Evolutionary conservation across 1,140 invertebrate genomes (phyloP), one percentile per base, ranked within the genome.

Genomic region (Bicyclus anynana): DNA sequence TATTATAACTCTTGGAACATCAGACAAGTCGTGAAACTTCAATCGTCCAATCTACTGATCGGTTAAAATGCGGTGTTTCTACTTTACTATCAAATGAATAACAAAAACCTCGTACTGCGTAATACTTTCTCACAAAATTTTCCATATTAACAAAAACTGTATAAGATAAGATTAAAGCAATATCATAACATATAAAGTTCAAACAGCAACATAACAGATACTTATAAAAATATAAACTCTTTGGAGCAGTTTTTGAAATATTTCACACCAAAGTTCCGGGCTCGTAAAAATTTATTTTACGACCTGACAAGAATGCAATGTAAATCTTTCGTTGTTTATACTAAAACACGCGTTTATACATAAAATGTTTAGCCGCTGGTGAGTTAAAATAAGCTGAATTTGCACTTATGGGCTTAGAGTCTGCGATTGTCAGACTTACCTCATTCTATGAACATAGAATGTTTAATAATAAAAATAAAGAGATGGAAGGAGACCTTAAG

Each of bases 201-300:
- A 16, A 40, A 40, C 5, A 44, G 18, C 40, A 14, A 44, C 40
- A 20, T 44, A 44, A 44, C 40, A 44, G 16, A 44, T 16, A 44
- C 40, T 44, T 44, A 20, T 6, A 10, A 44, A n/a, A 44, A 44
- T 20, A 44, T 44, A 44, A 44, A 44, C 40, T 44, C 18, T 44
- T 9, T 44, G 5, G 16, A 20, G 10, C 18, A 16, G 10, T 44
- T 14, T 42, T 14, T 44, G 20, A 44, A 40, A 52, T 37, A 52
- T 52, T 40, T 23, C 33, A 16, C 38, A 40, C n/a, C 35, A 26
- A 52, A 52, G 50, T 52, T 52, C 35, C 35, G 35, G 13, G 27
- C 7, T 54, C 42, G 42, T 47, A 47, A 54, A 54, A 54, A 54
- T 27, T 29, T 54, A 46, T 46, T 54, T 54, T 54, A 54, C 42